Conservation (phyloP, 2,797 vertebrate species). For the Vireo griseus region DNA sequence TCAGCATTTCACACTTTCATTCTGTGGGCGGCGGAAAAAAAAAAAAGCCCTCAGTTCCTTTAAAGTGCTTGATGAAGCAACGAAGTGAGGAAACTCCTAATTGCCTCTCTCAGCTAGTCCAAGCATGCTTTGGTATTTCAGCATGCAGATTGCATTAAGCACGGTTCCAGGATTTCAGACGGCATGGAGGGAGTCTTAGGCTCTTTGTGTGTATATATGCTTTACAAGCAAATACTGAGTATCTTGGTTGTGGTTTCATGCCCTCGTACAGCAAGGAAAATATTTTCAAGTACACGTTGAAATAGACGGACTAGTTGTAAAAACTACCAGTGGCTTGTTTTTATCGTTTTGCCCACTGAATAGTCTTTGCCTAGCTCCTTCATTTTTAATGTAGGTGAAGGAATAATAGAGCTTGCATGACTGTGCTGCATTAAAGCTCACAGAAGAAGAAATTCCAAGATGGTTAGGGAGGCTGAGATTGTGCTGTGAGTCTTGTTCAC, state of each 20-base stretch:
- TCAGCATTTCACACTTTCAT: background rate
- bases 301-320: background rate
- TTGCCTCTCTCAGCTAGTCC: slow-evolving; percentile 13
- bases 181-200: background rate
- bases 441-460: background rate
- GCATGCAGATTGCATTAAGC: background rate
- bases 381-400: background rate
- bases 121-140: slow-evolving; percentile 17
- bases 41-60: background rate
- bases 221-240: background rate
- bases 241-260: slow-evolving; percentile 21
- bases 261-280: background rate
- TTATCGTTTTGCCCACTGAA: background rate
- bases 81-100: slow-evolving; percentile 10
- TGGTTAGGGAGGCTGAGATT: background rate
- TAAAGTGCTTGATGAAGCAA: background rate
- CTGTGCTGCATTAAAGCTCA: background rate
- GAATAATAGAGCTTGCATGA: background rate
- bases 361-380: background rate
- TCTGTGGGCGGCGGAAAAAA: rapidly evolving
- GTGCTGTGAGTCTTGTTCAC: background rate
- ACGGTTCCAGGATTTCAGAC: background rate
- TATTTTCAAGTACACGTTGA: background rate
- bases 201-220: background rate
- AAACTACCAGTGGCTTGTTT: background rate